Evolutionary conservation across 2,797 vertebrate genomes (phyloP), one percentile per base, ranked within the genome.

Genomic region (Darevskia nairensis): DNA sequence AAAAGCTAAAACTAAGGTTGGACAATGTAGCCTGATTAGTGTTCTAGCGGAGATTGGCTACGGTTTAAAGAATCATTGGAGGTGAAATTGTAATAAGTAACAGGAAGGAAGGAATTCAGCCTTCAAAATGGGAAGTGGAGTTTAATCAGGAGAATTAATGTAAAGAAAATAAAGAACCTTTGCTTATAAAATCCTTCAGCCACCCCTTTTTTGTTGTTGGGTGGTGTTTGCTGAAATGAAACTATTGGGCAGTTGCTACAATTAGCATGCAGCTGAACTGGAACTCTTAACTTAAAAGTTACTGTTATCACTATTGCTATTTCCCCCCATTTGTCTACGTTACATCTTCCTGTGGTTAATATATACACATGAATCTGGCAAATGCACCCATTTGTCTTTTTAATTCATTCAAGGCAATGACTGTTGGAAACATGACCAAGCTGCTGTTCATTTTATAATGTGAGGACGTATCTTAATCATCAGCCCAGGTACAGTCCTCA

Each of bases 101-200:
- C 39, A 25, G 55, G 41, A 85, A 89, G 81, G 25, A 23, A 80
- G 13, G n/a, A 50, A 75, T 89, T 91, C 32, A 32, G 23, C 32
- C 75, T 84, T 85, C n/a, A 90, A 21, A 59, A 66, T 74, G 72
- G 68, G 89, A 93, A 55, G 90, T 90, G 86, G 64, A 84, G 10
- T 91, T 92, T 86, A 89, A 92, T 81, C 87, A 91, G 92, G 91
- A 89, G 92, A 90, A 78, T 90, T 17, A 90, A 92, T 90, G 88
- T 92, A 92, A 93, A 92, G 90, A 93, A 89, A 88, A 71, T 25
- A 27, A 74, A 82, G 69, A 89, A 68, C 44, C 11, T 89, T 74
- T 87, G 13, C 25, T 44, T 81, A 61, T 80, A 64, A 55, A 79
- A 66, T 25, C n/a, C 19, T n/a, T 23, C 79, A 89, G 59, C 44